Evolutionary conservation across 2,113 vertebrate genomes (phyloP), one percentile per base, ranked within the genome.

Genomic region (Plecturocebus donacophilus): DNA sequence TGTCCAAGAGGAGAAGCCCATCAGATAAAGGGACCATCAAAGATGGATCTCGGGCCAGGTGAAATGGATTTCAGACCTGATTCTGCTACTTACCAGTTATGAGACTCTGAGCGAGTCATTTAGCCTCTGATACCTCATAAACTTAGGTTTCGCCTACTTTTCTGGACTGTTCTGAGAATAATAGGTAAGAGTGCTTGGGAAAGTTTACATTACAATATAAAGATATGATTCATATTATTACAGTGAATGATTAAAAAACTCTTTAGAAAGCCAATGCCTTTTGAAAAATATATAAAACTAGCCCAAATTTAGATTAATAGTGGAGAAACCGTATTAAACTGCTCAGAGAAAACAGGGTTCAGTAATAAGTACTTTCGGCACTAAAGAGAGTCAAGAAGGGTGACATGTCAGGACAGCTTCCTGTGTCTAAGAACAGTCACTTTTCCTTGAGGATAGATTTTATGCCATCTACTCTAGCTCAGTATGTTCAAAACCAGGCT

Each of bases 1-100:
- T 99, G 98, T 23, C n/a, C 23, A 20, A 38, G 79, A 38, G 79
- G 80, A 94, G 93, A 47, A 83, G 2, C 83, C 71, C 58, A 88
- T 58, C 87, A 97, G 40, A 23, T 2, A 54, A 87, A 73, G 30
- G 32, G 32, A 38, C 38, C 40, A 30, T 56, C 19, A 79, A 45
- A 49, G 42, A 86, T 42, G 27, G 27, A 47, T 52, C 52, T 20
- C 35, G 38, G 90, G 13, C 42, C 64, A 49, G 56, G 66, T 4
- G 47, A 58, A 56, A 68, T 3, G 66, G 40, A 19, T 32, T 82
- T 87, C 23, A 49, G 54, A 45, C 47, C 92, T 32, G 32, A 35
- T 61, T 70, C 76, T 52, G 68, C 56, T n/a, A 83, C 56, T 82
- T 20, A 35, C 5, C 68, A 83, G 68, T 40, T 52, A 21, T 32